Evolutionary conservation across 1,140 invertebrate species (phyloP).

Genomic region (Ooceraea biroi): DNA sequence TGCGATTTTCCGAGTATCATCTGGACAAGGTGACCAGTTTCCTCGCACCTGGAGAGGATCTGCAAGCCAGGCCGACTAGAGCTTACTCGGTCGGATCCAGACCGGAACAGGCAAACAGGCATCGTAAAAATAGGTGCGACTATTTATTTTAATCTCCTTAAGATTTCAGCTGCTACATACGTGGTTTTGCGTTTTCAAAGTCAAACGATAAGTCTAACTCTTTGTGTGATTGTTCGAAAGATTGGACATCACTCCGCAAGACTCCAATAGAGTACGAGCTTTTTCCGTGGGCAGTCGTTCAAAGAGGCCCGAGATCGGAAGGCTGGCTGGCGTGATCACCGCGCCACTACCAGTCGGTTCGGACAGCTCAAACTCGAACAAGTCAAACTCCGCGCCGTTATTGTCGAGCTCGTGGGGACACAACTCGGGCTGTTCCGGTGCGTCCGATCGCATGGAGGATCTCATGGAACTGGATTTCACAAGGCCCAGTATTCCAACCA

Average conservation of each 20-base stretch:
- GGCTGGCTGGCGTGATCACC: constrained; percentile 86
- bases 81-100: constrained; percentile 96
- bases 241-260: constrained; percentile 83
- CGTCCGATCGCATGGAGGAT: constrained; percentile 90
- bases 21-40: constrained; percentile 90
- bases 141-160: neutral
- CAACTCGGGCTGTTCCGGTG: constrained; percentile 86
- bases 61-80: constrained; percentile 89
- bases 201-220: constrained; percentile 1
- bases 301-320: constrained; percentile 85
- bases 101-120: constrained; percentile 87
- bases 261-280: constrained; percentile 87
- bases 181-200: no score
- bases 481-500: constrained; percentile 82
- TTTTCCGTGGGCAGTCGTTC: constrained; percentile 90
- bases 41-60: constrained; percentile 88
- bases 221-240: constrained; percentile 68
- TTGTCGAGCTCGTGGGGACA: constrained; percentile 87
- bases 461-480: constrained; percentile 94
- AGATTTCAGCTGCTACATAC: neutral
- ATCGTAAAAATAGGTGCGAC: constrained; percentile 82
- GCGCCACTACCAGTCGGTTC: constrained; percentile 85
- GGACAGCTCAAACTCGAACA: constrained; percentile 82
- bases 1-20: constrained; percentile 88
- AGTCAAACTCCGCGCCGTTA: constrained; percentile 85